A percentile compares a stretch with the other conserved stretches of the same genome.
Evolutionary conservation across 2,888 invertebrate genomes (phyloP).

Genomic region (Acholoe squamosa): DNA sequence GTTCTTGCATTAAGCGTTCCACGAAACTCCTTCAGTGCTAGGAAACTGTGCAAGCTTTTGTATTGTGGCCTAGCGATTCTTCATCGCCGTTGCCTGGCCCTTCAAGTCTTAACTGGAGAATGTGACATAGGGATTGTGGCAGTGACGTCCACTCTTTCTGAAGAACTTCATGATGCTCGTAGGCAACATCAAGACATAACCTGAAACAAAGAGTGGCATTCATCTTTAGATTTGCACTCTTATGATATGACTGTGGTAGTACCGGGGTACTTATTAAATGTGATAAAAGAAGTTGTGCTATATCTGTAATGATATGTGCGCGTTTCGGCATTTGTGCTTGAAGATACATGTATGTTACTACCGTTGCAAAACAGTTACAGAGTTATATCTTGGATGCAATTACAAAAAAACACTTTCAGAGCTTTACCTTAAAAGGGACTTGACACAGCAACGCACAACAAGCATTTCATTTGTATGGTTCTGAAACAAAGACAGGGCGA

Average conservation of each 20-base stretch:
- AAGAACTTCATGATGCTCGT: slow-evolving; percentile 64
- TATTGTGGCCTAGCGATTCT: background rate
- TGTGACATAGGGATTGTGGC: slow-evolving; percentile 29
- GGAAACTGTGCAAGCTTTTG: slow-evolving; percentile 40
- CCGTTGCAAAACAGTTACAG: no score
- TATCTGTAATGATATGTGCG: no score
- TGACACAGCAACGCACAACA: slow-evolving; percentile 73
- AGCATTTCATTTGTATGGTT: slow-evolving; percentile 73
- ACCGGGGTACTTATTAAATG: no score
- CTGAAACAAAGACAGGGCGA: slow-evolving; percentile 69
- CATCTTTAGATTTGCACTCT: no score
- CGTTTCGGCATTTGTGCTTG: no score
- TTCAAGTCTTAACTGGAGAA: slow-evolving; percentile 33
- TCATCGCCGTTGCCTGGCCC: background rate
- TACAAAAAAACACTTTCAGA: no score
- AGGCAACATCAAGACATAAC: slow-evolving; percentile 72
- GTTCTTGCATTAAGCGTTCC: no score
- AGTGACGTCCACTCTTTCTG: slow-evolving; percentile 47
- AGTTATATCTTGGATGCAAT: no score
- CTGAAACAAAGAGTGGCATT: slow-evolving; percentile 69
- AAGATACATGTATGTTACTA: no score
- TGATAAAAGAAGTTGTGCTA: no score
- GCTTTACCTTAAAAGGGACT: slow-evolving; percentile 75
- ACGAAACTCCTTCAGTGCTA: background rate
- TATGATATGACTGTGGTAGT: no score